Evolutionary conservation across 2,113 vertebrate genomes (phyloP), one percentile per base, ranked within the genome.

Genomic region (Tragulus kanchil): DNA sequence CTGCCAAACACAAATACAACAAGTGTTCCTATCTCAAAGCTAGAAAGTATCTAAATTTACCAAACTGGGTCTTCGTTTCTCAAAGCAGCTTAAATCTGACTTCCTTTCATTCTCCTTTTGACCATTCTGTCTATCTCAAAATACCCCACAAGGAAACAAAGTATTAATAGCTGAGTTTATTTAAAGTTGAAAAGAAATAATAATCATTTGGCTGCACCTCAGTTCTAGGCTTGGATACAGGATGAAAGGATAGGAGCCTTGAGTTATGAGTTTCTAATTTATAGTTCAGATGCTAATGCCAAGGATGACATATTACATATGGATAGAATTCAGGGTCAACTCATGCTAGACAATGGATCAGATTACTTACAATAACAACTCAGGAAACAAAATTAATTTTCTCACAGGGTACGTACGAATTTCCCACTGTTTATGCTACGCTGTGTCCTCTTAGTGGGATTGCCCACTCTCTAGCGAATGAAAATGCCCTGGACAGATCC

Each of bases 371-470:
- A 91, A 82, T 58, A 77, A 85, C 65, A 95, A 62, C n/a, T 82
- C 13, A 73, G 9, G 25, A 93, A 87, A 81, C 62, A 67, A 36
- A 94, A 78, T 84, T 88, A 81, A 56, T 69, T 94, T 96, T 26
- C 58, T 92, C 67, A 82, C 15, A 85, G 36, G 85, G 36, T 58
- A 96, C n/a, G 36, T 58, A 96, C n/a, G 85, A 59, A 94, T 88
- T 50, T 90, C 81, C 84, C 90, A 45, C 28, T 97, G 93, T 94
- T 87, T 82, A 92, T 50, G 64, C 11, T 77, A 17, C 83, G 25
- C 8, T 89, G 6, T 79, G 7, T 89, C 17, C 14, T 95, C 94
- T 94, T 12, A 64, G 31, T 69, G 26, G 88, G 64, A 26, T 65
- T 86, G 17, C 56, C 89, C n/a, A 25, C 7, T 52, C 17, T 58